phyloP scores from a whole-genome alignment of 2,113 vertebrate genomes.

The Falcunculus frontatus region DNA sequence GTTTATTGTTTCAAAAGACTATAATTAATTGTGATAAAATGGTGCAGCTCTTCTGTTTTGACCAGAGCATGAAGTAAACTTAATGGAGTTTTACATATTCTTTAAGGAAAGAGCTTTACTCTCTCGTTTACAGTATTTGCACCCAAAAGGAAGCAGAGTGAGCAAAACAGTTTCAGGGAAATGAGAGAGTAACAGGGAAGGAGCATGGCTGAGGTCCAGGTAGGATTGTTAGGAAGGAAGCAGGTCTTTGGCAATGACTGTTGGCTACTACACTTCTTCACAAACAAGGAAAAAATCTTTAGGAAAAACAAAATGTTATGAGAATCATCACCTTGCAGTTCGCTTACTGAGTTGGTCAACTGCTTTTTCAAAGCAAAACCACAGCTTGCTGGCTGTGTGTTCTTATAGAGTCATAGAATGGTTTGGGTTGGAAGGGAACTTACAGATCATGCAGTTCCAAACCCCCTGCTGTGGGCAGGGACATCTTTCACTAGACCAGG shows the following conservation, averaged over 20 bases:
- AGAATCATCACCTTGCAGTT: background rate
- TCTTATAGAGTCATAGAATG: background rate
- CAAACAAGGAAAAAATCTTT: background rate
- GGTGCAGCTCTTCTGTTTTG: background rate
- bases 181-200: background rate
- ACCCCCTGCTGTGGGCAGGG: background rate
- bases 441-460: background rate
- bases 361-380: background rate
- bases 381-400: background rate
- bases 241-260: background rate
- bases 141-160: background rate
- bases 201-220: background rate
- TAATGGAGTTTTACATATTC: background rate
- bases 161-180: background rate
- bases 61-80: background rate
- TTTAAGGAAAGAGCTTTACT: background rate
- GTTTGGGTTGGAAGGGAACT: background rate
- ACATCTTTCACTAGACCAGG: background rate
- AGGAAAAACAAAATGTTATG: background rate
- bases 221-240: background rate
- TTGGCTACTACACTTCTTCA: background rate
- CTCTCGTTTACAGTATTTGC: background rate
- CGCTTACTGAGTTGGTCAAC: background rate
- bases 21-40: conserved; percentile 12
- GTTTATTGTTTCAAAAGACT: background rate